A percentile compares a stretch with the other conserved stretches of the same genome.
Conservation (phyloP, 2,113 vertebrate genomes). For the Megaceryle maxima region DNA sequence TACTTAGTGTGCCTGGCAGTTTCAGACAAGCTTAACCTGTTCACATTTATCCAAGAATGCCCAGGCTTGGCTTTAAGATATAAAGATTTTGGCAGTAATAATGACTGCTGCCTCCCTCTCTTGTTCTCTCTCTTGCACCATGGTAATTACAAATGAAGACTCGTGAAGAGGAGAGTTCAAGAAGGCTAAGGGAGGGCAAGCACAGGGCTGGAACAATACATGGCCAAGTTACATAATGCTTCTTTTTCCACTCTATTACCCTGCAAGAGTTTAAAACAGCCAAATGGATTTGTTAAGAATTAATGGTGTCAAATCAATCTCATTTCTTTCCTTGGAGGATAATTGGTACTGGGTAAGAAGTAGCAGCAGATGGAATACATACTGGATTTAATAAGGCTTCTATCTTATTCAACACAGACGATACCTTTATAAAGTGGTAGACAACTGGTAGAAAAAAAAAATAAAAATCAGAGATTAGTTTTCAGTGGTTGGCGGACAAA, state of each 20-base stretch:
- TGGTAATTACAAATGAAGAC: background rate
- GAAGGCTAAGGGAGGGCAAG: background rate
- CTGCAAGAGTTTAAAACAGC: background rate
- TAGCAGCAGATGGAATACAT: background rate
- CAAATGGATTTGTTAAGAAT: conserved; percentile 29
- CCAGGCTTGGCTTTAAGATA: background rate
- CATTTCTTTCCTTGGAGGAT: background rate
- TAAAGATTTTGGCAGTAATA: background rate
- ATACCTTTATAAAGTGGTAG: background rate
- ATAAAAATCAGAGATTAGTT: background rate
- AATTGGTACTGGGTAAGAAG: conserved; percentile 22
- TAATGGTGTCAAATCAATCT: conserved; percentile 33
- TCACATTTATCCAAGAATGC: background rate
- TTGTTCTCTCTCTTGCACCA: background rate
- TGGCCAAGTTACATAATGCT: background rate
- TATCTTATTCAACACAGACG: background rate
- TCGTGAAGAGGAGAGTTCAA: background rate
- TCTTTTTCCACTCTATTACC: background rate
- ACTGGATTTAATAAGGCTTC: background rate
- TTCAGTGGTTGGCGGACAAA: background rate
- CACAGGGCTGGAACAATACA: background rate
- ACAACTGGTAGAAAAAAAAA: background rate
- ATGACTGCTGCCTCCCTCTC: background rate
- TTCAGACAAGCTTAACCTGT: background rate
- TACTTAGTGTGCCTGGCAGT: background rate